Evolutionary conservation across 2,113 vertebrate genomes (phyloP).

Genomic region (Setophaga coronata): DNA sequence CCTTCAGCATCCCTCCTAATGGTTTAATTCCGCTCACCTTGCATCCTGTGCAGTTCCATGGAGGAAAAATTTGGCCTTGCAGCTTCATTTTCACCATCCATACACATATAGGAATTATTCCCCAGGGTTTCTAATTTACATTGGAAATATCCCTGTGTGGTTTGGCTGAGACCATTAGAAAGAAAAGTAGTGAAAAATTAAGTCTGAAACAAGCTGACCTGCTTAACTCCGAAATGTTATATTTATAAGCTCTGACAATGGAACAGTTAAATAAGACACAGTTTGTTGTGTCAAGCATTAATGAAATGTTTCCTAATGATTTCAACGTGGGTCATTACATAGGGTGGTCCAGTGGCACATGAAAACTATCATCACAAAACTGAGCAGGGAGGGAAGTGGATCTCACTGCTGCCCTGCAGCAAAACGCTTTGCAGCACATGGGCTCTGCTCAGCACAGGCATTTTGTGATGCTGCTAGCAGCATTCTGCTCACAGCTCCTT

Average conservation of each 20-base stretch:
- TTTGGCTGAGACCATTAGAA: background rate
- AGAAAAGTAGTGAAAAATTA: background rate
- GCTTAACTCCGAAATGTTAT: background rate
- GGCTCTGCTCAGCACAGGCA: background rate
- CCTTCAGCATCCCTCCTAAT: background rate
- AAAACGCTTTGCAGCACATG: background rate
- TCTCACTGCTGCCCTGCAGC: background rate
- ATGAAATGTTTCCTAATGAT: background rate
- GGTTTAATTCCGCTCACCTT: background rate
- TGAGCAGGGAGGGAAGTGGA: background rate
- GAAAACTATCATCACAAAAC: background rate
- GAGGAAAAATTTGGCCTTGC: background rate
- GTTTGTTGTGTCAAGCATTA: background rate
- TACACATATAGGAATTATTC: background rate
- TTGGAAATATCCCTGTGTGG: background rate
- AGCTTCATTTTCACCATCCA: background rate
- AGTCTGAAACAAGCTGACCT: background rate
- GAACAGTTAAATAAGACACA: background rate
- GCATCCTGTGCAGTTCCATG: accelerated
- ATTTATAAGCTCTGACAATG: background rate
- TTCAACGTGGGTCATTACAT: background rate
- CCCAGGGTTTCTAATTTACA: background rate
- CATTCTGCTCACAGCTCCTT: background rate
- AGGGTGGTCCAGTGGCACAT: background rate
- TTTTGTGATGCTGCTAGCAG: background rate